Conservation (phyloP, 92 coral and sea anemone genomes). For the Siderastrea radians region DNA sequence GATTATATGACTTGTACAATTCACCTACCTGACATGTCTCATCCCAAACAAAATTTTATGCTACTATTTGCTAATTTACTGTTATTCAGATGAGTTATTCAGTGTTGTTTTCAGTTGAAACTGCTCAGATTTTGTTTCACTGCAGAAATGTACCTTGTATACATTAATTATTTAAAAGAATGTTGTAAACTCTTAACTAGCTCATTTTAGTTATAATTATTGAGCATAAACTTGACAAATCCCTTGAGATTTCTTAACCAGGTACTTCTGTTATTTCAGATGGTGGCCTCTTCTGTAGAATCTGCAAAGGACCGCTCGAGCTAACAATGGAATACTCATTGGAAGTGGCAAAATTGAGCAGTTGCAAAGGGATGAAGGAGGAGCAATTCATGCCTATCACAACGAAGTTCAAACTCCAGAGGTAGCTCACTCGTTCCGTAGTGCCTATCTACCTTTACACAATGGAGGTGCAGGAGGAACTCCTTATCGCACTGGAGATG, state of each 20-base stretch:
- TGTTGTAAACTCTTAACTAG: not conserved
- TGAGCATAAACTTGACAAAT: not conserved
- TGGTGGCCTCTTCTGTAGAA: conserved; percentile 42
- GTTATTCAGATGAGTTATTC: too few species aligned
- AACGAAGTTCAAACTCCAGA: conserved; percentile 31
- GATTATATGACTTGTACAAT: too few species aligned
- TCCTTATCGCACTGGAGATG: conserved; percentile 34
- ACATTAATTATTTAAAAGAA: not conserved
- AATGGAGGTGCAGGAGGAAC: conserved; percentile 45
- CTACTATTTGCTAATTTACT: too few species aligned
- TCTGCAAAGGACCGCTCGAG: conserved; percentile 36
- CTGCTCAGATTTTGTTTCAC: too few species aligned
- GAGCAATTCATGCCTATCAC: conserved; percentile 28
- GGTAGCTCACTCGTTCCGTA: conserved; percentile 26
- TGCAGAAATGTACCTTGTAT: not conserved
- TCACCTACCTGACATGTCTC: too few species aligned
- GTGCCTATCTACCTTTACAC: conserved; percentile 39
- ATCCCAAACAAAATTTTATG: too few species aligned
- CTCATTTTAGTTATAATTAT: not conserved
- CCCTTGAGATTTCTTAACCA: not conserved
- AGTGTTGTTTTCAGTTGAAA: too few species aligned
- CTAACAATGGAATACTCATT: conserved; percentile 40
- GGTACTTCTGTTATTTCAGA: conserved; percentile 12
- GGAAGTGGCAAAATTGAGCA: conserved; percentile 30
- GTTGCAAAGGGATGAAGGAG: conserved; percentile 38